These are phyloP conservation scores for Megastigmus dorsalis DNA, from an alignment of 2,888 invertebrate species.

Conservation along the genomic window DNA sequence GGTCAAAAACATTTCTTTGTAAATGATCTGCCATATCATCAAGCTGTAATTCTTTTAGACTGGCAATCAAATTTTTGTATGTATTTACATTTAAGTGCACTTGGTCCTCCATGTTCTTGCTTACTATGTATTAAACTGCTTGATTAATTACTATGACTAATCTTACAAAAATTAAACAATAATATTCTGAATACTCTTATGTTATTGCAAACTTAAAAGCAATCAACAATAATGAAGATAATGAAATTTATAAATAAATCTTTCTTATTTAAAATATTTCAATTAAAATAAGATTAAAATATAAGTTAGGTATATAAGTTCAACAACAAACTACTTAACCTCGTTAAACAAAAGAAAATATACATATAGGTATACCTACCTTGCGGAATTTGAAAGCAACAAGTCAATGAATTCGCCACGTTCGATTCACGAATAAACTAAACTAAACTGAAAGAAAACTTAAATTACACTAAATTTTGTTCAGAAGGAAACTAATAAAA, in stretches of 20 bases:
- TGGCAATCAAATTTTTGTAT: slow-evolving; percentile 44
- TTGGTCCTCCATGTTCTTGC: slow-evolving; percentile 43
- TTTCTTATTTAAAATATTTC: no score
- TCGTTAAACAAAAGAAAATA: slow-evolving; percentile 24
- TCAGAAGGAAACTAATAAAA: no score
- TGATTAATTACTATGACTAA: no score
- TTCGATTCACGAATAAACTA: background rate
- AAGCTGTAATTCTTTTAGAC: slow-evolving; percentile 41
- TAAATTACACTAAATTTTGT: slow-evolving; percentile 9
- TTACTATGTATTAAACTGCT: background rate
- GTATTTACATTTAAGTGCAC: slow-evolving; percentile 26
- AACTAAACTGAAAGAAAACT: background rate
- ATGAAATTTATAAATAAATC: no score
- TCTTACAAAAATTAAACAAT: background rate
- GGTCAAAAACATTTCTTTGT: slow-evolving; percentile 38
- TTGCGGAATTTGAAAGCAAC: slow-evolving; percentile 23
- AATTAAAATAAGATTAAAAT: background rate
- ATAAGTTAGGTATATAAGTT: no score
- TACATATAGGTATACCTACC: background rate
- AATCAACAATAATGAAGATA: background rate
- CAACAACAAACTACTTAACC: background rate
- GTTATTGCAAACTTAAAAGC: no score
- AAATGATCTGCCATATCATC: slow-evolving; percentile 45
- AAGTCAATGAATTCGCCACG: slow-evolving; percentile 34
- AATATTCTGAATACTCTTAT: background rate